phyloP scores from a whole-genome alignment of 2,797 vertebrate genomes.

The Pterois miles region DNA sequence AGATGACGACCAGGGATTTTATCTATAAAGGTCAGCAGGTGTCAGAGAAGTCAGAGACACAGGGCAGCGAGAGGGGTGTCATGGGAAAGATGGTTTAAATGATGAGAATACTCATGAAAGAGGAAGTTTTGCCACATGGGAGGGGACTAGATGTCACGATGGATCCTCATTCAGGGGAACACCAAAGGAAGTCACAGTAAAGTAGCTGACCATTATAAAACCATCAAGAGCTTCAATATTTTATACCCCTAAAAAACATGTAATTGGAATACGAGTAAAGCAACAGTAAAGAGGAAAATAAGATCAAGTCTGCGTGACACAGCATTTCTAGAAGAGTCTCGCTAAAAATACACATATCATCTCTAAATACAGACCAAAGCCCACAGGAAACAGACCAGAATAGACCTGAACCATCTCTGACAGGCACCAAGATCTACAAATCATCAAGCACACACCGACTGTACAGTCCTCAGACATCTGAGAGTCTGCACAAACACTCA shows the following conservation, averaged over 20 bases:
- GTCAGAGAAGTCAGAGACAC: not conserved
- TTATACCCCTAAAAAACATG: not conserved
- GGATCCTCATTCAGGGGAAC: constrained; percentile 7
- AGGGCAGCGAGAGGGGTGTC: not conserved
- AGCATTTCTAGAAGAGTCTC: not conserved
- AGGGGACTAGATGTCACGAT: not conserved
- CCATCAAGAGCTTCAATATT: not conserved
- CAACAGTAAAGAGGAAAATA: not conserved
- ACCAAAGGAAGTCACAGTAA: constrained; percentile 7
- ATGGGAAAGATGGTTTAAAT: not conserved
- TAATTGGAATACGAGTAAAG: not conserved
- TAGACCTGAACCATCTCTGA: constrained; percentile 20
- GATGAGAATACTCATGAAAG: constrained; percentile 20
- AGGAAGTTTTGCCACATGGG: constrained; percentile 12
- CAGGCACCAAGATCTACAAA: not conserved
- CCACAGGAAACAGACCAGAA: constrained; percentile 34
- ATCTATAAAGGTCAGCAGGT: not conserved
- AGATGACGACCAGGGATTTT: not conserved
- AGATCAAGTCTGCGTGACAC: constrained; percentile 17
- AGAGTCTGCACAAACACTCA: not conserved
- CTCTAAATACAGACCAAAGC: constrained; percentile 65
- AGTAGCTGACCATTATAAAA: constrained; percentile 17
- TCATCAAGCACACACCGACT: not conserved
- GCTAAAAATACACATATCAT: constrained; percentile 66
- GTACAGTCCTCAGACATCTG: not conserved